Evolutionary conservation across 2,888 invertebrate genomes (phyloP), one percentile per base, ranked within the genome.

Genomic region (Andrena fulva): DNA sequence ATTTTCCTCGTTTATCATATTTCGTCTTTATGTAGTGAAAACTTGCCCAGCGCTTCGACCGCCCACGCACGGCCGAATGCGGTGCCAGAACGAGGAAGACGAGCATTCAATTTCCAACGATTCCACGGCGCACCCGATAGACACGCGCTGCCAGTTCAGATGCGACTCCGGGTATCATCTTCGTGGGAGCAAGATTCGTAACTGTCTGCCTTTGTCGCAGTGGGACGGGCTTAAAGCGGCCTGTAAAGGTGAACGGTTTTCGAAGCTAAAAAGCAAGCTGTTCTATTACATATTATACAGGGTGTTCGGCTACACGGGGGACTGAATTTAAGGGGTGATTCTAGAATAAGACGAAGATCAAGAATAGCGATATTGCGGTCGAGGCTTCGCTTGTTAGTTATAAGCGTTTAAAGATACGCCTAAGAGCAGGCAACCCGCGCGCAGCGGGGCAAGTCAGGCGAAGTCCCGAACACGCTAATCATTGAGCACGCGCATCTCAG

Each of bases 221-320:
- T 97, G 97, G 97, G 96, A 96, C 89, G 97, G 97, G 1, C 93
- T 96, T 12, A 95, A 95, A 82, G 95, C 96, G 0, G 94, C 95
- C 66, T 97, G 97, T 91, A 96, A 96, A 94, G 95, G 96, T 96
- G 93, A 93, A 60, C 27, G 10, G 6, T 1, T 6, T 62, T 27
- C n/a, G 27, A 7, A 59, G 42, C 3, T 1, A 35, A 5, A 2
- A 5, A n/a, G 27, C 7, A 33, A 33, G 35, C 10, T 35, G 1
- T 42, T 12, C 12, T 12, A 12, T 42, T 12, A 42, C 12, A 42
- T 20, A 42, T 12, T 42, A 1, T 42, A 12, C 4, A 12, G 42
- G 0, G 0, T 35, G 35, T 3, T 35, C 10, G 10, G 10, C 12
- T 1, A 42, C 42, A 4, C 12, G 1, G 12, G 4, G 12, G 12